phyloP scores from a whole-genome alignment of 2,888 invertebrate species.

The Ptychoptera contaminata region DNA sequence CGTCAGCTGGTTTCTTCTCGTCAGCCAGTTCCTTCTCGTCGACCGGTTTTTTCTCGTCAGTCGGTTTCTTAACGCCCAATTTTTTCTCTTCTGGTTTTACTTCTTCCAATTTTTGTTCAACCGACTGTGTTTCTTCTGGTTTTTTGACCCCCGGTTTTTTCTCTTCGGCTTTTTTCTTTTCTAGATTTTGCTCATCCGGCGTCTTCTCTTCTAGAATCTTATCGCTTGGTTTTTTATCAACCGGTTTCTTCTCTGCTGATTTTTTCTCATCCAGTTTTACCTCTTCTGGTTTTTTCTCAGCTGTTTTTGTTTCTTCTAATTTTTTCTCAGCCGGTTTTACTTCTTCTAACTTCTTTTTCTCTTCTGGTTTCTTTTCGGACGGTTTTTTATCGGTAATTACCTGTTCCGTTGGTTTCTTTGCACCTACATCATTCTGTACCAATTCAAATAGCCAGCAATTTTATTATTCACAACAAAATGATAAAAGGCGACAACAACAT shows the following conservation, averaged over 20 bases:
- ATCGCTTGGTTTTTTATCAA: not conserved
- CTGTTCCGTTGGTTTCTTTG: constrained; percentile 7
- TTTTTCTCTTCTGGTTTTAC: not conserved
- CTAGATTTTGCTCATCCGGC: not conserved
- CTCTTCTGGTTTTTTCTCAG: constrained; percentile 17
- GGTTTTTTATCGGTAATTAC: constrained; percentile 6
- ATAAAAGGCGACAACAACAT: too few species aligned
- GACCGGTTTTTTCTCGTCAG: not conserved
- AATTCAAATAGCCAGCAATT: too few species aligned
- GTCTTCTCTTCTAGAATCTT: not conserved
- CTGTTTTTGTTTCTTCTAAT: constrained; percentile 14
- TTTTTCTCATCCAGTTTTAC: constrained; percentile 12
- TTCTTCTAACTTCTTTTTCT: constrained; percentile 4
- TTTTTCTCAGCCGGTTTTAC: constrained; percentile 7
- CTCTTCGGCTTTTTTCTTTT: not conserved
- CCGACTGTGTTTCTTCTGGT: not conserved
- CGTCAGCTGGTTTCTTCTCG: constrained; percentile 3
- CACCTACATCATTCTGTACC: constrained; percentile 17
- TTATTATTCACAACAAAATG: too few species aligned
- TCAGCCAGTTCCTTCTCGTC: not conserved
- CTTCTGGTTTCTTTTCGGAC: constrained; percentile 9
- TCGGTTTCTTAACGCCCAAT: not conserved
- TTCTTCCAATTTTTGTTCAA: not conserved
- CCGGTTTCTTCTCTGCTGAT: constrained; percentile 19
- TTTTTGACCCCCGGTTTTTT: not conserved